Base-by-base conservation (phyloP, 23 tunicate genomes). In the Botrylloides violaceus region DNA sequence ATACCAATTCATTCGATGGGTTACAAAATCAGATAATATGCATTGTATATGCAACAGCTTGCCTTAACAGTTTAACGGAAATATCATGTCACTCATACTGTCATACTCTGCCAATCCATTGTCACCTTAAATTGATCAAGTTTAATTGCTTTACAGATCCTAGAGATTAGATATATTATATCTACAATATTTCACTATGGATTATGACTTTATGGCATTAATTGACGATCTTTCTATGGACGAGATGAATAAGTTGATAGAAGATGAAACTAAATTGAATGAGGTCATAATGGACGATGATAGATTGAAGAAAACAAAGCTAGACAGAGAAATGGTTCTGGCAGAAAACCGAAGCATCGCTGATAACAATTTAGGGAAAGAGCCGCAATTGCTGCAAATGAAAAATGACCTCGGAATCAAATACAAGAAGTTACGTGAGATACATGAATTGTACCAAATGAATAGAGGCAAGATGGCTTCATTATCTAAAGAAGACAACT, bases 271-370 rank as follows among this genome's bases (percentile, higher is more conserved):
- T 32, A 82, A 73, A 78, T 72, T 88, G 4, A 88, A 82, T 59
- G 80, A 88, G 66, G 49, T 88, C 34, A 64, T 82, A 19, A 70
- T 66, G 34, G 88, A 88, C 66, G 74, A 88, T 32, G 88, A 88
- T 47, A 77, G 76, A 83, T 48, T 88, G 7, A 81, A 82, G 35
- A 74, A 83, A 60, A 79, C 79, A 3, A 83, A 83, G 33, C 77
- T 90, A 59, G 97, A 90, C 73, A 90, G 64, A 29, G 90, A 83
- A 49, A 47, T 83, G 56, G 34, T 79, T 27, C 81, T 84, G 59
- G 92, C 92, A 22, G 84, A 78, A 75, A 90, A 90, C 73, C 63
- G 97, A 27, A 83, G 92, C 70, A 73, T 83, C 28, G 97, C 97
- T 3, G 97, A 90, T 29, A 66, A 83, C 53, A 90, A 79, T 55